Base-by-base conservation (phyloP, 2,888 invertebrate genomes). In the Volucella inanis region DNA sequence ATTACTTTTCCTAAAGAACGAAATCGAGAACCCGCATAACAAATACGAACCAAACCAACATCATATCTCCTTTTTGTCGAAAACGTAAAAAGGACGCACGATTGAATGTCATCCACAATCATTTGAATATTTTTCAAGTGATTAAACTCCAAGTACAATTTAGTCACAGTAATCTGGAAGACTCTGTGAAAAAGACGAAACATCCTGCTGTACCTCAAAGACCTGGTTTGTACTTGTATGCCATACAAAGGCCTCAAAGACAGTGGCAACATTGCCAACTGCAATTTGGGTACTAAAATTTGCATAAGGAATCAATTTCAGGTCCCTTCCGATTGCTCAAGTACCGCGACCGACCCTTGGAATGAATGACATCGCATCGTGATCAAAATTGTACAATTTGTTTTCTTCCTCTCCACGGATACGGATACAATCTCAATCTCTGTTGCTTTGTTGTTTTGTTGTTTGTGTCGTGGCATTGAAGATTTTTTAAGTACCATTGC, bases 71-170 rank as follows among this genome's bases (percentile, higher is more conserved):
- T 59, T 43, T 14, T 41, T 39, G 49, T 8, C 15, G 22, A 43
- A 9, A 31, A 57, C 11, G 54, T n/a, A 75, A 50, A 70, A 79
- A 80, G 74, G 75, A 84, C 80, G 54, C 80, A 80, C 85, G 80
- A 85, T 80, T 85, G 80, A 85, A 85, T 85, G 80, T 52, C 80
- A 80, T 72, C 80, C 80, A 52, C 80, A 85, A 81, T 80, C 71
- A 85, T 85, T 85, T 85, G 85, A 85, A 85, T 85, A 85, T 85
- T 85, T 85, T 85, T 85, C 85, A 85, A 85, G 85, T 85, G 85
- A 85, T 85, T 85, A 85, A 85, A 85, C 62, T 61, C 80, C 76
- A 54, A 85, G 80, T 80, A 85, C 76, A 72, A 85, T 85, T 80
- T 79, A 79, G 84, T 84, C 84, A 79, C 84, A 79, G 79, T 79